Evolutionary conservation across 1,140 invertebrate genomes (phyloP).

Genomic region (Helicorthomorpha holstii): DNA sequence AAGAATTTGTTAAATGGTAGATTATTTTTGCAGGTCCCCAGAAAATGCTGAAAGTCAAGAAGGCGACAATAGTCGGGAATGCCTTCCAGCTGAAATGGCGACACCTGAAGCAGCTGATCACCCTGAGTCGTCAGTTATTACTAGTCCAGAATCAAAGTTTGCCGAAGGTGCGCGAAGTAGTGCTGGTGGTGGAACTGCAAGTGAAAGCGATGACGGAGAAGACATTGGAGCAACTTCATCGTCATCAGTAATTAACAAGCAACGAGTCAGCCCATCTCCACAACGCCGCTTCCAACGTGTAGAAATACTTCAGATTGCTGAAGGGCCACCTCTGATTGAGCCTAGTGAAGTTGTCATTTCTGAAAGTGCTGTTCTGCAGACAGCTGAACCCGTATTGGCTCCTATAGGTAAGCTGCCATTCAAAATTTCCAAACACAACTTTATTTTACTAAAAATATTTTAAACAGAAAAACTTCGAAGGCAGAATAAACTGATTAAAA

Average conservation of each 20-base stretch:
- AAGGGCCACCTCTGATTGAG: constrained; percentile 50
- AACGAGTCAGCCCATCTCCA: constrained; percentile 9
- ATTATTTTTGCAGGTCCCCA: not conserved
- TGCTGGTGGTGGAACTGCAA: not conserved
- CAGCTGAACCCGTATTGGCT: constrained; percentile 58
- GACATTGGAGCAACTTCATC: not conserved
- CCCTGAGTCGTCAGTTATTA: not conserved
- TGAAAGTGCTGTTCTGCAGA: constrained; percentile 45
- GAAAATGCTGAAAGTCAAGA: constrained; percentile 1
- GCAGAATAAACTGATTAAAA: constrained; percentile 48
- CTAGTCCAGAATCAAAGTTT: not conserved
- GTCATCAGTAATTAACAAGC: not conserved
- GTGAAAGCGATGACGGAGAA: not conserved
- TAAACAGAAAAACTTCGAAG: constrained; percentile 45
- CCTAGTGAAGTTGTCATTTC: constrained; percentile 59
- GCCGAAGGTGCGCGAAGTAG: not conserved
- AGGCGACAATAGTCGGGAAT: not conserved
- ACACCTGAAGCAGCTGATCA: too few species aligned
- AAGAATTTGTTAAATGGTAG: not conserved
- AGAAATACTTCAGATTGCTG: constrained; percentile 27
- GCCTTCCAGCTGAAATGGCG: too few species aligned
- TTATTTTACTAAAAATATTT: not conserved
- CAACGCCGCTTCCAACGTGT: constrained; percentile 23
- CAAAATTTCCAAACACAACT: not conserved
- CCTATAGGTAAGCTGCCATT: constrained; percentile 39